Evolutionary conservation across 1,140 invertebrate genomes (phyloP).

Genomic region (Saccostrea cuccullata): DNA sequence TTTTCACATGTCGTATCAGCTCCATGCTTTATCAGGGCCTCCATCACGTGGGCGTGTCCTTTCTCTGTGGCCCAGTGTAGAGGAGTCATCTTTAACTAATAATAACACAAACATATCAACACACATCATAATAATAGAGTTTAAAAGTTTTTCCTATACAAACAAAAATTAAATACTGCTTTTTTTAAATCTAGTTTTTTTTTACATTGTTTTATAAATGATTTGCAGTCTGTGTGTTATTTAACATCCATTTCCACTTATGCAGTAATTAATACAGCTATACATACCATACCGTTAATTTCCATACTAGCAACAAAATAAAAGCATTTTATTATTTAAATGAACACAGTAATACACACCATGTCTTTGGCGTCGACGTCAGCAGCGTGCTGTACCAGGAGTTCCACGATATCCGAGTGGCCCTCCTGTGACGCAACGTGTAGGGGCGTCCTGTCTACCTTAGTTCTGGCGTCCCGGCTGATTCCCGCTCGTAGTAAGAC

Average conservation of each 20-base stretch:
- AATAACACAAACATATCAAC: conserved; percentile 39
- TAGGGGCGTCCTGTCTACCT: conserved; percentile 93
- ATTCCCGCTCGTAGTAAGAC: conserved; percentile 91
- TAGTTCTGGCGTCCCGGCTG: conserved; percentile 91
- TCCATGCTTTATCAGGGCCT: conserved; percentile 85
- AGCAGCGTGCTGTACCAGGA: conserved; percentile 88
- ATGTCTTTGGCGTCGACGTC: conserved; percentile 91
- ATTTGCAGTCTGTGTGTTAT: no score
- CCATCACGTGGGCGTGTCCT: conserved; percentile 85
- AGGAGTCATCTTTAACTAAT: conserved; percentile 92
- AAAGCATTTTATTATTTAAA: no score
- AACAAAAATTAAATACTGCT: no score
- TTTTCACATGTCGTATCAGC: conserved; percentile 85
- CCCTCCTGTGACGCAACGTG: conserved; percentile 93
- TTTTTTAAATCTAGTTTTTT: no score
- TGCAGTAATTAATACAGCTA: no score
- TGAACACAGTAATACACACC: conserved; percentile 80
- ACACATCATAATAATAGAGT: neutral
- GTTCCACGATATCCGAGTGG: conserved; percentile 86
- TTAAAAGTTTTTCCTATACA: no score
- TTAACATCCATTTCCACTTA: no score
- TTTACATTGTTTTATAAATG: no score
- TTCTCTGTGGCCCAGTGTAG: conserved; percentile 96
- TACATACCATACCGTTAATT: no score
- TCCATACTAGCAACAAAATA: no score